Percentiles rank a stretch among this genome's conserved stretches.
These are phyloP conservation scores for Thermophis baileyi DNA, from an alignment of 2,113 vertebrate genomes.

Conservation along the genomic window DNA sequence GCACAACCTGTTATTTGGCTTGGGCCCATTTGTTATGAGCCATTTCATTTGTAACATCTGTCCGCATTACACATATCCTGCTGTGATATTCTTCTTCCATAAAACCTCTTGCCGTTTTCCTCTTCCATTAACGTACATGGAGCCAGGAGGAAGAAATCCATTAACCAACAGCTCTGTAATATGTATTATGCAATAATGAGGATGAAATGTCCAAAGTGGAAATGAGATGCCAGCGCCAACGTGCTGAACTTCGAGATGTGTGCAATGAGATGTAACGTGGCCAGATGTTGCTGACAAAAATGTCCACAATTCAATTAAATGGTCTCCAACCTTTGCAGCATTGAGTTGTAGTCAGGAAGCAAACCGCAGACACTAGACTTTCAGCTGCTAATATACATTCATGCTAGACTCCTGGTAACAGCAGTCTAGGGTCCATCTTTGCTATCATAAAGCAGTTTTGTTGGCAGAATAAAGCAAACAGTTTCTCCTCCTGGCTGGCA, in stretches of 20 bases:
- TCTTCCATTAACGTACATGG: not conserved
- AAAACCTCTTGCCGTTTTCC: not conserved
- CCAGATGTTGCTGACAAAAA: not conserved
- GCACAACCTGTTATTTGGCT: not conserved
- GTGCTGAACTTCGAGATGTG: not conserved
- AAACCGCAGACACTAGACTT: not conserved
- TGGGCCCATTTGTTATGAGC: not conserved
- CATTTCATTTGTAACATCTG: constrained; percentile 20
- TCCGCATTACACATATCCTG: constrained; percentile 15
- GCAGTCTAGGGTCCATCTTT: not conserved
- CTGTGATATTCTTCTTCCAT: not conserved
- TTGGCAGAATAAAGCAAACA: constrained; percentile 6
- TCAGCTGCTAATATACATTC: not conserved
- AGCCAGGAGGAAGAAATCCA: not conserved
- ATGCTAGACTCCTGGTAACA: not conserved
- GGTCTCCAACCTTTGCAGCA: not conserved
- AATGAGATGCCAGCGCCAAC: not conserved
- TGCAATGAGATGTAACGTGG: not conserved
- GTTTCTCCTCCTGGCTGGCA: not conserved
- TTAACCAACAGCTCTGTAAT: not conserved
- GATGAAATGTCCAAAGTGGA: not conserved
- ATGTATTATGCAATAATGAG: rapidly evolving
- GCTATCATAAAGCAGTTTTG: constrained; percentile 11
- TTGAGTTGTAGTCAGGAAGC: not conserved
- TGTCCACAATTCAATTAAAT: not conserved